Conservation (phyloP, 1,140 invertebrate genomes). For the Phortica variegata region DNA sequence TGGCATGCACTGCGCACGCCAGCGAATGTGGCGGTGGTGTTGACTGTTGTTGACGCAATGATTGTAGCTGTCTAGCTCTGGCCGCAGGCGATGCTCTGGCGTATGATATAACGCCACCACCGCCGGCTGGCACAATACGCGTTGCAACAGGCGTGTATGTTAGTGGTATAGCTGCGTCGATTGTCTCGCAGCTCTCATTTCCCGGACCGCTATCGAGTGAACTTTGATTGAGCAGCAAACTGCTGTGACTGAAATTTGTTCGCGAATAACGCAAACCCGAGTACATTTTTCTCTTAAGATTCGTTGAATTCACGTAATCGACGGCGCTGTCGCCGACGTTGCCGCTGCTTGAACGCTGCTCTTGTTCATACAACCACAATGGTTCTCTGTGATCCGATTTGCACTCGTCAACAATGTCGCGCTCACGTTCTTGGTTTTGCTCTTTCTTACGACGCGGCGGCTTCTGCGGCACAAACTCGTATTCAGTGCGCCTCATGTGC, state of each 20-base stretch:
- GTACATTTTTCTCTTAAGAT: constrained; percentile 25
- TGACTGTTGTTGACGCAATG: too few relatives aligned
- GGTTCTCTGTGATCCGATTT: too few relatives aligned
- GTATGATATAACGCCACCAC: too few relatives aligned
- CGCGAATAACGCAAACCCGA: constrained; percentile 42
- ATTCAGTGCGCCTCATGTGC: too few relatives aligned
- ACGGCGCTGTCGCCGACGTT: constrained; percentile 1
- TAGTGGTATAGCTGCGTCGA: constrained; percentile 15
- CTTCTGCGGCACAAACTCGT: constrained; percentile 1
- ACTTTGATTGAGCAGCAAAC: constrained; percentile 40
- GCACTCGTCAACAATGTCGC: neutral
- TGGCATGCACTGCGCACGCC: constrained; percentile 43
- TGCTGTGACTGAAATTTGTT: constrained; percentile 49
- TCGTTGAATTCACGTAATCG: neutral
- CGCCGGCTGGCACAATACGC: neutral
- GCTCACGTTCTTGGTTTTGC: constrained; percentile 15
- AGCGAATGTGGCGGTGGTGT: constrained; percentile 9
- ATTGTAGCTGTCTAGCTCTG: too few relatives aligned
- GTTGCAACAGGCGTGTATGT: neutral
- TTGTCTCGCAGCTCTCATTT: constrained; percentile 44
- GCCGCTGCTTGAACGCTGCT: constrained; percentile 10
- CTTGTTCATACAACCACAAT: too few relatives aligned
- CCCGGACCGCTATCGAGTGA: constrained; percentile 34
- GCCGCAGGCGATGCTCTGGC: too few relatives aligned
- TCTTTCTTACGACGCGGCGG: neutral